phyloP scores from a whole-genome alignment of 1,140 invertebrate species.

The Caenorhabditis brenneri region DNA sequence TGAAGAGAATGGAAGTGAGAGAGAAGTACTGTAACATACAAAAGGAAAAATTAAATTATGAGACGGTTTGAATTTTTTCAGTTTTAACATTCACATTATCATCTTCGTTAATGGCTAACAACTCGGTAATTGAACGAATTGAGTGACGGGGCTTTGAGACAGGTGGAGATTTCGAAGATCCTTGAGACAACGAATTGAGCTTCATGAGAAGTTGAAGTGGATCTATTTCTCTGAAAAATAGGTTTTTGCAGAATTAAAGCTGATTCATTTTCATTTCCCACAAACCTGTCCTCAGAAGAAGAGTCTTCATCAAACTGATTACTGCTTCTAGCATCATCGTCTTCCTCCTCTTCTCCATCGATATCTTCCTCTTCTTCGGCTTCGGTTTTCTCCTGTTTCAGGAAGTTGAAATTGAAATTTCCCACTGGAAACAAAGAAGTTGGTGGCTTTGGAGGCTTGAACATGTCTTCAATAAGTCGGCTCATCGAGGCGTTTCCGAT shows the following conservation, averaged over 20 bases:
- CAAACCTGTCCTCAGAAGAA: background rate
- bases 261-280: background rate
- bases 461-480: slow-evolving; percentile 31
- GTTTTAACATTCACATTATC: background rate
- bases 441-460: slow-evolving; percentile 27
- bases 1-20: background rate
- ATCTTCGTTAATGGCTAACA: background rate
- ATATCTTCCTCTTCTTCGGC: background rate
- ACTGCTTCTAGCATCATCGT: slow-evolving; percentile 2
- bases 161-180: background rate
- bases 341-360: background rate
- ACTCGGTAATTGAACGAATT: slow-evolving; percentile 12
- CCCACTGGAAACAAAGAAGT: background rate
- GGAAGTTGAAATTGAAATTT: background rate
- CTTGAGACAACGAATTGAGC: background rate
- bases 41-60: background rate
- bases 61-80: background rate
- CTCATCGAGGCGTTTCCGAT: slow-evolving; percentile 42
- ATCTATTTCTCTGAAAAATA: slow-evolving; percentile 13
- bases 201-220: background rate
- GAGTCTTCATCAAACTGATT: slow-evolving; percentile 25
- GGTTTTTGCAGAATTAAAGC: too few species aligned
- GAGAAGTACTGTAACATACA: background rate
- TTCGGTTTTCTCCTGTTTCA: slow-evolving; percentile 22
- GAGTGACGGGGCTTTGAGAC: background rate